These are phyloP conservation scores for Callipepla squamata DNA, from an alignment of 2,113 vertebrate species.

Conservation along the genomic window DNA sequence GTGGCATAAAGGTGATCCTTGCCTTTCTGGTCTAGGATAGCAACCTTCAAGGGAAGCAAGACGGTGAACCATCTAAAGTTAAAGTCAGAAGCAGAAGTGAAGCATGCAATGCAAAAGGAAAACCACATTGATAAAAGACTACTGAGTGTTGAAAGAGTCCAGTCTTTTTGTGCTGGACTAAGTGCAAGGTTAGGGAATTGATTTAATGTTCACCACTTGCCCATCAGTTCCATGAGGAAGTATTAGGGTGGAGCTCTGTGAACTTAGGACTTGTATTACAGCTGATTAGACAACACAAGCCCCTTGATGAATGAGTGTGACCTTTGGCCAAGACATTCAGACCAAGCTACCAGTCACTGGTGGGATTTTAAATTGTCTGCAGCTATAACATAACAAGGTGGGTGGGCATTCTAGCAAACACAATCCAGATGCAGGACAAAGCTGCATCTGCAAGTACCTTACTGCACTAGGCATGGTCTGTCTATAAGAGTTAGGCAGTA, in stretches of 20 bases:
- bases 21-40: not conserved
- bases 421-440: not conserved
- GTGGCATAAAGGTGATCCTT: not conserved
- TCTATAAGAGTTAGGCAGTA: not conserved
- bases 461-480: not conserved
- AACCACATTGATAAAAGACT: rapidly evolving
- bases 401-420: not conserved
- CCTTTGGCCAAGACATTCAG: not conserved
- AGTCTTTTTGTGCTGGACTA: not conserved
- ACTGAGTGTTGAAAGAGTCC: not conserved
- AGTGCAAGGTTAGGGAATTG: constrained; percentile 35
- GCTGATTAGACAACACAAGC: not conserved
- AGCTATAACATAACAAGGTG: not conserved
- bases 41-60: not conserved
- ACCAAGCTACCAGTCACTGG: not conserved
- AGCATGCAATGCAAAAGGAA: not conserved
- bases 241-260: not conserved
- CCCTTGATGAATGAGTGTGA: not conserved
- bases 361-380: not conserved
- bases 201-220: not conserved
- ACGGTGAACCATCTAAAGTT: not conserved
- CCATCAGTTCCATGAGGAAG: not conserved
- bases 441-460: not conserved
- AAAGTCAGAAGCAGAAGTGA: not conserved
- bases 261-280: constrained; percentile 24